Percentiles rank a stretch among this genome's conserved stretches.
Evolutionary conservation across 2,888 invertebrate genomes (phyloP).

Genomic region (Agapostemon virescens): DNA sequence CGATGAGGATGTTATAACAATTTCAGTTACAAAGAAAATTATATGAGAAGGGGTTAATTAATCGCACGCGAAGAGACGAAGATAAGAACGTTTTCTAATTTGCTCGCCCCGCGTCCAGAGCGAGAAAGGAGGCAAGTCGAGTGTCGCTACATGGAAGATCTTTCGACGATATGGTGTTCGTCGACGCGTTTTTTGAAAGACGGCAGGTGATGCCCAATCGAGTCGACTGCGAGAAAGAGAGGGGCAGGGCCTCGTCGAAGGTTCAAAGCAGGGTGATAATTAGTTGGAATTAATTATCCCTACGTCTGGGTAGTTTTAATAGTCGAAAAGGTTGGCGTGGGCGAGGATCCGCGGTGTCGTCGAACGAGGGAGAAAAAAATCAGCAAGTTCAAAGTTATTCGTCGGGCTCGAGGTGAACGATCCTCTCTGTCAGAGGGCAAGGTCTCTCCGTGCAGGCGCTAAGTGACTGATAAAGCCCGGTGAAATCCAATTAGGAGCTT

Average conservation of each 20-base stretch:
- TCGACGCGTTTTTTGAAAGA: not conserved
- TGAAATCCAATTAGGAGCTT: conserved; percentile 73
- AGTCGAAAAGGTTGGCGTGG: conserved; percentile 55
- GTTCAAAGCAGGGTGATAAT: conserved; percentile 49
- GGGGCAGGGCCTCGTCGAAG: not conserved
- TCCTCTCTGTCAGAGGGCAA: conserved; percentile 34
- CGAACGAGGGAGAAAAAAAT: conserved; percentile 25
- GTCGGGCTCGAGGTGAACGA: conserved; percentile 31
- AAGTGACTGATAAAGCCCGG: conserved; percentile 72
- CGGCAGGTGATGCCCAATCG: conserved; percentile 5
- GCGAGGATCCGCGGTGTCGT: conserved; percentile 34
- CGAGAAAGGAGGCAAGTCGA: not conserved
- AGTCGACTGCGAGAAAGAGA: not conserved
- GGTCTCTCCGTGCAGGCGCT: conserved; percentile 58
- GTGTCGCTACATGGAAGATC: not conserved
- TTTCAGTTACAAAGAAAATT: no score
- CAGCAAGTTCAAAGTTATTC: conserved; percentile 52
- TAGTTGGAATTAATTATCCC: conserved; percentile 60
- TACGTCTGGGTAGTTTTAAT: conserved; percentile 69
- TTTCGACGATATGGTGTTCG: not conserved
- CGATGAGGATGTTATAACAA: no score
- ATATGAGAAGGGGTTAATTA: no score
- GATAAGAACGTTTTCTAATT: no score
- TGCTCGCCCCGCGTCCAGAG: no score
- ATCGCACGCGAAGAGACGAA: no score